These are phyloP conservation scores for Patagioenas fasciata DNA, from an alignment of 2,113 vertebrate genomes.

Conservation along the genomic window DNA sequence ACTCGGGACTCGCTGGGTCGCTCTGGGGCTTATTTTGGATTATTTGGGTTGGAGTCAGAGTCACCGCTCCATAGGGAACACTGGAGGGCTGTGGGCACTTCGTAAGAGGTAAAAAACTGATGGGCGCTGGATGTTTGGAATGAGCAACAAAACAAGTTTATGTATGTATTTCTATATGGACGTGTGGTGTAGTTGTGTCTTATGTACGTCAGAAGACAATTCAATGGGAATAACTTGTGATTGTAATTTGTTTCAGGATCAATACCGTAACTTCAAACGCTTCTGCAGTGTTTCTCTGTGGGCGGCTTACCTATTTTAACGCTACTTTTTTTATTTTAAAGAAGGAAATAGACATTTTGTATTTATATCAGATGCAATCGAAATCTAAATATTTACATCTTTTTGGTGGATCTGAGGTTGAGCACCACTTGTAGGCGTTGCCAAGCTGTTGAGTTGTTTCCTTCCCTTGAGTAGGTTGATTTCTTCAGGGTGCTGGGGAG, in stretches of 20 bases:
- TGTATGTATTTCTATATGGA: neutral
- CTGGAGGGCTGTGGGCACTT: neutral
- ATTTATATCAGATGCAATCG: conserved; percentile 53
- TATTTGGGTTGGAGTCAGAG: neutral
- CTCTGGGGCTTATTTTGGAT: neutral
- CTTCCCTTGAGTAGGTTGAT: conserved; percentile 19
- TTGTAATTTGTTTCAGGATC: neutral
- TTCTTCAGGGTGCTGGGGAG: neutral
- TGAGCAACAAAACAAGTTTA: neutral
- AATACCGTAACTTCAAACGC: neutral
- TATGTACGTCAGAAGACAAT: neutral
- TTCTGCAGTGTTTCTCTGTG: neutral
- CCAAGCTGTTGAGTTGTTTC: conserved; percentile 48
- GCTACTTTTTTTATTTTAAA: neutral
- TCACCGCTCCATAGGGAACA: neutral
- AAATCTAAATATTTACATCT: conserved; percentile 71
- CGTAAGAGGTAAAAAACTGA: neutral
- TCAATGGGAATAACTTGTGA: neutral
- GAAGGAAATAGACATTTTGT: conserved; percentile 35
- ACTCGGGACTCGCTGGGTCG: neutral
- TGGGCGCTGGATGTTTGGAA: neutral
- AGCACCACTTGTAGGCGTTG: conserved; percentile 54
- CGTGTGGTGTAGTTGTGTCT: neutral
- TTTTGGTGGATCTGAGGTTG: conserved; percentile 46
- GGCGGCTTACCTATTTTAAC: conserved; percentile 57